phyloP scores from a whole-genome alignment of 2,888 invertebrate genomes.

The Pristionchus japonicus region DNA sequence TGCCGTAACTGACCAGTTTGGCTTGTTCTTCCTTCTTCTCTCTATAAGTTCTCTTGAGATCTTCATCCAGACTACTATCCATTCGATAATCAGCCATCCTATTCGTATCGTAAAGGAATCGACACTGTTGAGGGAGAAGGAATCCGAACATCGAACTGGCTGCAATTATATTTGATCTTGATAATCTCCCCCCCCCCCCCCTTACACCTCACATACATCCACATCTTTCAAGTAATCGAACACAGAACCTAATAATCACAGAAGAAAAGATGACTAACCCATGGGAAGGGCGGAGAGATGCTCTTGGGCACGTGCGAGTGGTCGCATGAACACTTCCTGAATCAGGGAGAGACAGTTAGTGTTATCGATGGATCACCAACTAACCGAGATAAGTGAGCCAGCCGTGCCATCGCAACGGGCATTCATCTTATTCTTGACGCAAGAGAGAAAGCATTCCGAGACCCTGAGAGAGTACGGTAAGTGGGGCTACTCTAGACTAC shows the following conservation, averaged over 20 bases:
- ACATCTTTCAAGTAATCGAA: no score
- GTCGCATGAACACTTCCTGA: conserved; percentile 46
- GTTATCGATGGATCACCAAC: background rate
- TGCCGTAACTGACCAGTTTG: background rate
- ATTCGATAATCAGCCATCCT: conserved; percentile 32
- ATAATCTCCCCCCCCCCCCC: no score
- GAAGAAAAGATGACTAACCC: no score
- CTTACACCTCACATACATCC: no score
- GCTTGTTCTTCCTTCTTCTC: conserved; percentile 21
- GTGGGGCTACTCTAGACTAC: background rate
- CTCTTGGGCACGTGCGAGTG: conserved; percentile 25
- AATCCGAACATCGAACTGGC: background rate
- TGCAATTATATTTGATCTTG: background rate
- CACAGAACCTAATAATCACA: no score
- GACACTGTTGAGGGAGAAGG: conserved; percentile 8
- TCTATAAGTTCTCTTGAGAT: conserved; percentile 43
- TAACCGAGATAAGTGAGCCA: conserved; percentile 34
- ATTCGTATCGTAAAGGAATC: conserved; percentile 39
- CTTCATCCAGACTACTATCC: conserved; percentile 38
- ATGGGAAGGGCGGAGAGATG: background rate
- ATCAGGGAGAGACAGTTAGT: background rate
- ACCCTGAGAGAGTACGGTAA: background rate
- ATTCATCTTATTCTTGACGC: conserved; percentile 42
- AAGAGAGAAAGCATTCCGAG: conserved; percentile 39
- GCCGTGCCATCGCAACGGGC: conserved; percentile 39